A percentile compares a stretch with the other conserved stretches of the same genome.
These are phyloP conservation scores for Aphodius sticticus DNA, from an alignment of 2,888 invertebrate species.

Conservation along the genomic window DNA sequence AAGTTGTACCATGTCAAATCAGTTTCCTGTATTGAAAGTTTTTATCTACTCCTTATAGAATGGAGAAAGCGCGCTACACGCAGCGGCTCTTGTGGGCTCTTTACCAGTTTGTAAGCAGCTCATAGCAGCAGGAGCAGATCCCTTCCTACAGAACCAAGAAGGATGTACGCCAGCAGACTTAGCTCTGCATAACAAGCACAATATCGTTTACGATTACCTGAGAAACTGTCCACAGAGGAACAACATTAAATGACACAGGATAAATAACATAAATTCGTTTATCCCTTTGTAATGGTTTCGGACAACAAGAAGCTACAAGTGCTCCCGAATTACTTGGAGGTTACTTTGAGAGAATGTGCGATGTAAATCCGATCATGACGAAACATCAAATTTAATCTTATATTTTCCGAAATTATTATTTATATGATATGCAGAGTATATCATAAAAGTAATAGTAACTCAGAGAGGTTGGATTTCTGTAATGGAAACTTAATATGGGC, in stretches of 20 bases:
- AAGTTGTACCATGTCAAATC: conserved; percentile 45
- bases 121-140: conserved; percentile 74
- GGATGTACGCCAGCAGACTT: conserved; percentile 72
- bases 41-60: conserved; percentile 68
- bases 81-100: conserved; percentile 89
- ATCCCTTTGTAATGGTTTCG: conserved; percentile 35
- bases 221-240: conserved; percentile 56
- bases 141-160: conserved; percentile 75
- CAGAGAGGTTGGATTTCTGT: too few species aligned
- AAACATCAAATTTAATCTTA: too few species aligned
- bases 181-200: conserved; percentile 65
- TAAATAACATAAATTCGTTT: conserved; percentile 45
- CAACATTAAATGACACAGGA: conserved; percentile 46
- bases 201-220: conserved; percentile 66
- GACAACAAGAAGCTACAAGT: not conserved
- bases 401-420: too few species aligned
- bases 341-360: too few species aligned
- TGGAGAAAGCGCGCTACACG: conserved; percentile 91
- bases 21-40: not conserved
- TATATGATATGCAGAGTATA: too few species aligned
- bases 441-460: too few species aligned
- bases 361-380: too few species aligned
- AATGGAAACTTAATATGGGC: too few species aligned
- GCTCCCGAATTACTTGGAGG: not conserved
- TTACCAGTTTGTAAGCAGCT: conserved; percentile 80